Evolutionary conservation across 2,888 invertebrate species (phyloP).

Genomic region (Temnothorax rugatulus): DNA sequence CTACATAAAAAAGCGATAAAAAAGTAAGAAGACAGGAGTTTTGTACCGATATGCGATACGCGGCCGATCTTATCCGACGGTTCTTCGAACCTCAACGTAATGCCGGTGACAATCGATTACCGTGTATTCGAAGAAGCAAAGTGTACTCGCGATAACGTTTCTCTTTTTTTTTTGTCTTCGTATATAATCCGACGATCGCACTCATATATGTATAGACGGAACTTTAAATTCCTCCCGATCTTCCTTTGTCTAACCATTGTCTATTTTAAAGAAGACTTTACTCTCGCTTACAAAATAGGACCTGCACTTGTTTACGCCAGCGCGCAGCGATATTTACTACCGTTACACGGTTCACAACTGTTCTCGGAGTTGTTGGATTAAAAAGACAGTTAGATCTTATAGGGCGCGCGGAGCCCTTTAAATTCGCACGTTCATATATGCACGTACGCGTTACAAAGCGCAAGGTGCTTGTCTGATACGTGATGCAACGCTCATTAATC

Average conservation of each 20-base stretch:
- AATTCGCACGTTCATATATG: background rate
- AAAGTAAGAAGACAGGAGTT: background rate
- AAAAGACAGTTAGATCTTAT: background rate
- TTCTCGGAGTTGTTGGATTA: background rate
- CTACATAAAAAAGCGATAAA: background rate
- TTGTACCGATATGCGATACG: background rate
- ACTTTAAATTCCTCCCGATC: background rate
- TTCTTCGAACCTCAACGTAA: background rate
- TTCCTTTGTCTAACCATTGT: background rate
- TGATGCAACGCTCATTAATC: constrained; percentile 13
- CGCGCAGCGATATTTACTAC: background rate
- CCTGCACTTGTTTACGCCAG: background rate
- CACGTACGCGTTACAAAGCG: background rate
- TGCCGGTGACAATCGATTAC: background rate
- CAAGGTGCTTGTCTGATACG: constrained; percentile 20
- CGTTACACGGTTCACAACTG: background rate
- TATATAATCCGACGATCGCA: background rate
- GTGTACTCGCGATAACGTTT: constrained; percentile 4
- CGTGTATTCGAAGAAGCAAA: constrained; percentile 12
- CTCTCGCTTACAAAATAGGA: no score
- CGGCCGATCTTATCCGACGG: constrained; percentile 1
- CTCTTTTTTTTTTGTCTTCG: background rate
- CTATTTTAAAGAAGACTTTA: background rate
- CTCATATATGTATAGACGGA: no score
- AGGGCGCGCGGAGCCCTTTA: background rate